Evolutionary conservation across 2,888 invertebrate species (phyloP).

Genomic region (Ichneumoninae sp.): DNA sequence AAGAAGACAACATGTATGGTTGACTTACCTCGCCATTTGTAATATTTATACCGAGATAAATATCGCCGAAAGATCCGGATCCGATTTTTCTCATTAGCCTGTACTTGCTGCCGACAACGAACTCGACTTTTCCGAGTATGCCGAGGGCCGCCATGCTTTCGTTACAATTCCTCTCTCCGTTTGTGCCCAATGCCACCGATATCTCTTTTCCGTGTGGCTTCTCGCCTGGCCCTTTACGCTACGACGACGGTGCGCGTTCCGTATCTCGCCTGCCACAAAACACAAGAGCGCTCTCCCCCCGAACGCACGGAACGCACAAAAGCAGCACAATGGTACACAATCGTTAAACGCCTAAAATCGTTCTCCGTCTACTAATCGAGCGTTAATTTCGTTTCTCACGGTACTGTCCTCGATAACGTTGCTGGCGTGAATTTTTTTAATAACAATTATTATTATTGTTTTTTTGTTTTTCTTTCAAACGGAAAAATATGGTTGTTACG

Average conservation of each 20-base stretch:
- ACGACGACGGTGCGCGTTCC: slow-evolving; percentile 11
- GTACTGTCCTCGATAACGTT: too few species aligned
- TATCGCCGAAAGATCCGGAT: slow-evolving; percentile 99
- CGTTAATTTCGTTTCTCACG: not conserved
- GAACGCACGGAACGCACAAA: slow-evolving; percentile 65
- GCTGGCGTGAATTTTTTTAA: too few species aligned
- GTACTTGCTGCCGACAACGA: slow-evolving; percentile 96
- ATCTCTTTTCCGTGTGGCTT: slow-evolving; percentile 33
- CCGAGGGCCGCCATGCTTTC: slow-evolving; percentile 73
- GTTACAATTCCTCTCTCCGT: slow-evolving; percentile 17
- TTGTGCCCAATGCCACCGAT: slow-evolving; percentile 32
- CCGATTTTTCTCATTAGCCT: slow-evolving; percentile 98
- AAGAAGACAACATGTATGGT: not conserved
- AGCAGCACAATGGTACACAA: slow-evolving; percentile 42
- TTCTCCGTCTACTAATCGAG: not conserved
- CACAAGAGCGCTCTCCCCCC: slow-evolving; percentile 57
- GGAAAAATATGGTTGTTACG: slow-evolving; percentile 44
- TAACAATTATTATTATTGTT: not conserved
- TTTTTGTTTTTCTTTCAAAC: slow-evolving; percentile 26
- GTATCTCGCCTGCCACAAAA: slow-evolving; percentile 54
- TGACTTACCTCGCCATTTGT: slow-evolving; percentile 92
- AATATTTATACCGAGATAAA: slow-evolving; percentile 97
- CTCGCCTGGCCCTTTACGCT: not conserved
- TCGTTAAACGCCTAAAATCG: not conserved
- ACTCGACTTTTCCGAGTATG: slow-evolving; percentile 86